phyloP scores from a whole-genome alignment of 2,797 vertebrate species.

The Psittacula echo region DNA sequence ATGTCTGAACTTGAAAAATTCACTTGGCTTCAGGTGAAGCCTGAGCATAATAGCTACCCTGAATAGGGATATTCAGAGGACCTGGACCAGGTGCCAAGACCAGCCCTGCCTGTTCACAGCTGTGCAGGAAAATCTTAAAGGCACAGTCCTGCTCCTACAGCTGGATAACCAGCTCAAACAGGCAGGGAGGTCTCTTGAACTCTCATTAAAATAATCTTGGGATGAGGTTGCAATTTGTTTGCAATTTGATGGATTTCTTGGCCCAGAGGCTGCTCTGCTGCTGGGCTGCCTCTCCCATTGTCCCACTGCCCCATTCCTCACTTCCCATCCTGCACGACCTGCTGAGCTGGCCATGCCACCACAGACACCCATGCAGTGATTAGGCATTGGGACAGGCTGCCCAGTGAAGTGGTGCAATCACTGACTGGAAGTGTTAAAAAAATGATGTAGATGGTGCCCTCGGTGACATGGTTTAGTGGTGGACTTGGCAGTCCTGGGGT shows the following conservation, averaged over 20 bases:
- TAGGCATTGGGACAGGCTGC: not conserved
- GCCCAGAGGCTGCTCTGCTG: not conserved
- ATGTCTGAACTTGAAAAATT: not conserved
- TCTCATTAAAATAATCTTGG: not conserved
- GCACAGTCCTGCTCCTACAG: not conserved
- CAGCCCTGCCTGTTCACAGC: not conserved
- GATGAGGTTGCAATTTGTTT: not conserved
- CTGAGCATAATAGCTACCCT: not conserved
- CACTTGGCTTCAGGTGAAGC: not conserved
- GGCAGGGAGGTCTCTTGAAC: not conserved
- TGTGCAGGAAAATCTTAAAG: not conserved
- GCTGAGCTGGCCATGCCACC: not conserved
- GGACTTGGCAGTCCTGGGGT: not conserved
- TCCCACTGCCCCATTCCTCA: not conserved
- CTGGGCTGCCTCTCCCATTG: not conserved
- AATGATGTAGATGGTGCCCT: not conserved
- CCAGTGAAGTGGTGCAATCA: not conserved
- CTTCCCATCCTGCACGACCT: not conserved
- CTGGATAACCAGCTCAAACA: not conserved
- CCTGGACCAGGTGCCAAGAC: not conserved
- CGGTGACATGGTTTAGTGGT: not conserved
- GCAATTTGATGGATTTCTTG: not conserved
- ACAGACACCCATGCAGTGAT: not conserved
- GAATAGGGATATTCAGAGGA: conserved; percentile 37
- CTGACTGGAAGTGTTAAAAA: not conserved